phyloP scores from a whole-genome alignment of 2,797 vertebrate species.

The Onychomys arenicola region DNA sequence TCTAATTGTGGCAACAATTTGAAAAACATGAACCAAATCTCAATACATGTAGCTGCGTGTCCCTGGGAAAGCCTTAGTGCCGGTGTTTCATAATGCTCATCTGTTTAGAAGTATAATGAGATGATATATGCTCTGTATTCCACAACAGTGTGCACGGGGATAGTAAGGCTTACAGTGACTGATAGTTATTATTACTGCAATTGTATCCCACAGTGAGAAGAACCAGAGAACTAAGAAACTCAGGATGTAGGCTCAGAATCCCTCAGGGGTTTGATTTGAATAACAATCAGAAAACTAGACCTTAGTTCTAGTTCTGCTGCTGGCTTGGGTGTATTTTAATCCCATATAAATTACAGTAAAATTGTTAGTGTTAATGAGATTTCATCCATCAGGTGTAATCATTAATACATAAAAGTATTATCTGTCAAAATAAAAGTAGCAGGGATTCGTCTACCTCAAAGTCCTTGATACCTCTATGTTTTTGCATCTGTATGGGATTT shows the following conservation, averaged over 20 bases:
- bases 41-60: background rate
- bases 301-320: conserved; percentile 3
- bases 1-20: background rate
- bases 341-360: background rate
- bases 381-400: background rate
- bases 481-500: conserved; percentile 31
- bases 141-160: background rate
- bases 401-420: conserved; percentile 14
- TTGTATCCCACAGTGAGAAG: background rate
- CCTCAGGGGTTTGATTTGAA: background rate
- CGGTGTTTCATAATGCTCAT: background rate
- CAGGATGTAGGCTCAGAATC: conserved; percentile 2
- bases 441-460: background rate
- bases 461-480: background rate
- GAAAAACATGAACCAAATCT: conserved; percentile 30
- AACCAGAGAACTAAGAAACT: background rate
- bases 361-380: conserved; percentile 2
- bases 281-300: background rate
- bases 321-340: background rate
- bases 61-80: background rate
- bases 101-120: background rate
- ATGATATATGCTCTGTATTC: background rate
- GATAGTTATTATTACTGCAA: background rate
- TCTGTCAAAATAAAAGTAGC: background rate
- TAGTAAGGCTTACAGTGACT: background rate